phyloP scores from a whole-genome alignment of 2,888 invertebrate species.

The Copidosoma aretas region DNA sequence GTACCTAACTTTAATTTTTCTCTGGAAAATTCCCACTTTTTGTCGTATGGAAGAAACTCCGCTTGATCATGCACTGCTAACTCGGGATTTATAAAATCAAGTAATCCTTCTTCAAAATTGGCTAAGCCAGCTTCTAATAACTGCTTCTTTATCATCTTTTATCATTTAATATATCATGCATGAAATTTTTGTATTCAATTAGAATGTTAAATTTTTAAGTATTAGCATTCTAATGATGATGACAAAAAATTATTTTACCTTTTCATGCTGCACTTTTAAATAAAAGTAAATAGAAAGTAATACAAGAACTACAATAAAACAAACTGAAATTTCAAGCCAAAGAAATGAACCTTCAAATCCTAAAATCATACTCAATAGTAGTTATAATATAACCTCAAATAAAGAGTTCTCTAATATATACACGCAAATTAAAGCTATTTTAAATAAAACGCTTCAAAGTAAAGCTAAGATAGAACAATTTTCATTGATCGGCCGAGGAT shows the following conservation, averaged over 20 bases:
- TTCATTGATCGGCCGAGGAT: no score
- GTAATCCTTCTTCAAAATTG: conserved; percentile 80
- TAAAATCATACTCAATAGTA: no score
- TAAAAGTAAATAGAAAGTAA: conserved; percentile 43
- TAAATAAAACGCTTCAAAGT: no score
- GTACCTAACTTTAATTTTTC: conserved; percentile 82
- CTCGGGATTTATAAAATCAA: conserved; percentile 85
- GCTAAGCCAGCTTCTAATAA: conserved; percentile 76
- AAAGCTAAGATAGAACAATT: no score
- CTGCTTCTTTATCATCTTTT: conserved; percentile 69
- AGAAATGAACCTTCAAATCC: no score
- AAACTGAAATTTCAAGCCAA: no score
- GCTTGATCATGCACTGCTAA: conserved; percentile 91
- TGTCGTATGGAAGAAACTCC: conserved; percentile 88
- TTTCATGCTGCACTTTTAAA: conserved; percentile 56
- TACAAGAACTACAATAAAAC: conserved; percentile 36
- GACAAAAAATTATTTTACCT: conserved; percentile 49
- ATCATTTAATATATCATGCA: conserved; percentile 3
- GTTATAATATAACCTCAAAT: no score
- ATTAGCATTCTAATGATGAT: no score
- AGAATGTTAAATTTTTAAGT: no score
- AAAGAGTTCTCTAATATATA: no score
- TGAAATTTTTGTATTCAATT: no score
- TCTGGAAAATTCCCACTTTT: conserved; percentile 88
- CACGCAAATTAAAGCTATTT: no score